Evolutionary conservation across 2,113 vertebrate species (phyloP), one percentile per base, ranked within the genome.

Genomic region (Semnornis frantzii): DNA sequence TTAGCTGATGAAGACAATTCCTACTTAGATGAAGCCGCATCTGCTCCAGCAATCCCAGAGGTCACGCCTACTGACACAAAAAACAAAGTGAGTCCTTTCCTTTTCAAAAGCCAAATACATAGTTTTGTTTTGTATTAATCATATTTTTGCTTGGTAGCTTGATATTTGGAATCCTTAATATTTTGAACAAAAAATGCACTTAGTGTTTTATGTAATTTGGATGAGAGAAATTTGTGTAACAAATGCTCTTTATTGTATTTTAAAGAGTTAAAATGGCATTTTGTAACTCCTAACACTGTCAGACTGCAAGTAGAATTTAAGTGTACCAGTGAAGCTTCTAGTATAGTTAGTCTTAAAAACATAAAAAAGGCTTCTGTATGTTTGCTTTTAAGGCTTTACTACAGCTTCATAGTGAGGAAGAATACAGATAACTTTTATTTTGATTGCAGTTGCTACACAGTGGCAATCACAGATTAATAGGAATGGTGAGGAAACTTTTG

Each of bases 1-100:
- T 94, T 99, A 81, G 90, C 99, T 65, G 99, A 99, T 86, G 98
- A 99, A 28, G 99, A 99, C 96, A 99, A 98, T 86, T 99, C 99
- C 48, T 99, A 99, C 95, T 97, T 99, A 79, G 99, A 99, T 44
- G 99, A 99, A 85, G 99, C 99, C 0, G 98, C 99, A 12, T 97
- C 99, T 3, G 99, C 98, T 77, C 99, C 99, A 64, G 97, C 99
- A 88, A 99, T 99, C 96, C 99, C 99, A 85, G 99, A 99, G 76
- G 98, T 99, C 34, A 81, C 98, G 54, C 99, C 99, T 11, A 98
- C 97, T 1, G 98, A 99, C 54, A 98, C 97, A 9, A 98, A 98
- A 82, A 99, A 98, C 96, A 98, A 98, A 98, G 99, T 99, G 63
- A 94, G 93, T 70, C 23, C 24, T 79, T 92, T 81, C 42, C 12